Evolutionary conservation across 2,113 vertebrate genomes (phyloP), one percentile per base, ranked within the genome.

Genomic region (Crotalus helleri): DNA sequence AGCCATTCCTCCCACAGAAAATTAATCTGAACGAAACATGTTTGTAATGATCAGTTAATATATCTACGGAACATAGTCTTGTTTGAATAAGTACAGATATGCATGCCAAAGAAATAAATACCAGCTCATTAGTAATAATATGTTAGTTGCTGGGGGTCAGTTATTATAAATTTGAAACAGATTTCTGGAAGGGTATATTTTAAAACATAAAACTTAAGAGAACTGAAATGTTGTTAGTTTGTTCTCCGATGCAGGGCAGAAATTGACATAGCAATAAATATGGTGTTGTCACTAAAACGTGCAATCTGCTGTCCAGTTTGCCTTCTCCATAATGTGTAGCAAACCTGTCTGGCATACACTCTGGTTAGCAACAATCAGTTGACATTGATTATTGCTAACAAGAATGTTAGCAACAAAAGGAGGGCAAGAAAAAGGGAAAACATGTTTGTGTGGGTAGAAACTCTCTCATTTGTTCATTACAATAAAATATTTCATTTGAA

Each of bases 11-110:
- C 69, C 59, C 95, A 94, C 90, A 95, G 61, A 95, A 92, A 15
- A 2, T 87, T 92, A 92, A 94, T 95, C 91, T 88, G 90, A 96
- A 94, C 92, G 64, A 46, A 96, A 92, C 94, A 92, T 93, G 94
- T 93, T 97, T 97, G 93, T 90, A 95, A 97, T 96, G 95, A 95
- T 92, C 94, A 96, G 94, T 92, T 90, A 81, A 81, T 94, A 95
- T 93, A 95, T 92, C 94, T 92, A 94, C 92, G 89, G 95, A 94
- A 92, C 95, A 15, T 64, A 93, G 26, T 2, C 90, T 96, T 97
- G 93, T 95, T 95, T 97, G 94, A 97, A 95, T 95, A 96, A 96
- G 91, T 6, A 53, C 94, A 21, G 1, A 64, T 96, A 91, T 94
- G 69, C 86, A 89, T 95, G 92, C 92, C 94, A 96, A 96, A 92